These are phyloP conservation scores for Tethya wilhelma DNA, from an alignment of 37 sponge, comb jelly and placozoan genomes.

Conservation along the genomic window DNA sequence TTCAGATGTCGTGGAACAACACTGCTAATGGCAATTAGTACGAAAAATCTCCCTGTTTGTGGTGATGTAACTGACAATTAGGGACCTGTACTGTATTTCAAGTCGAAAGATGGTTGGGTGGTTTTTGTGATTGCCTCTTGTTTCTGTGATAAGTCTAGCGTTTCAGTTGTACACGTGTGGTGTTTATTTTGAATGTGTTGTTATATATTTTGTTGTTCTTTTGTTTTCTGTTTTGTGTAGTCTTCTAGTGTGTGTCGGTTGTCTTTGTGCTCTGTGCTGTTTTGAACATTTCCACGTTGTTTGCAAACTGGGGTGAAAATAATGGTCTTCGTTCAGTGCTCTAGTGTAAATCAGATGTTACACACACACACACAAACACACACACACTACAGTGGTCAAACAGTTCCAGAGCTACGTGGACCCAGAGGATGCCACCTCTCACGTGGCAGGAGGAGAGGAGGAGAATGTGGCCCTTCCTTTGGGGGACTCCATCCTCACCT, in stretches of 20 bases:
- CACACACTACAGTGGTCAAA: constrained; percentile 51
- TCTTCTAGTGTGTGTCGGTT: not conserved
- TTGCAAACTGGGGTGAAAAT: not conserved
- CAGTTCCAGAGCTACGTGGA: constrained; percentile 80
- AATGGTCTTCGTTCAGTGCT: not conserved
- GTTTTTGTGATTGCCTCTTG: not conserved
- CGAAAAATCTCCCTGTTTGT: no score
- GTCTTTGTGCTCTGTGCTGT: not conserved
- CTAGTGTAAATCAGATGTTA: not conserved
- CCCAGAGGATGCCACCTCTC: constrained; percentile 52
- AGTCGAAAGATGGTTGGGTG: no score
- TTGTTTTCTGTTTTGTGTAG: not conserved
- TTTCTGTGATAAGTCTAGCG: not conserved
- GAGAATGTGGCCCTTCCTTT: constrained; percentile 87
- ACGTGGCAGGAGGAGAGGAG: constrained; percentile 36
- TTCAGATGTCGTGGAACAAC: no score
- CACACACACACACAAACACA: not conserved
- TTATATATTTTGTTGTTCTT: no score
- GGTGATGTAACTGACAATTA: no score
- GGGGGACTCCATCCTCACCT: constrained; percentile 78
- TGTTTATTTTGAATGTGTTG: not conserved
- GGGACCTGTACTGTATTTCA: no score
- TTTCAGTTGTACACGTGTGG: not conserved
- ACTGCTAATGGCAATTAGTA: no score
- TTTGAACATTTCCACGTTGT: no score